These are phyloP conservation scores for Squalus acanthias DNA, from an alignment of 2,797 vertebrate genomes.

Conservation along the genomic window DNA sequence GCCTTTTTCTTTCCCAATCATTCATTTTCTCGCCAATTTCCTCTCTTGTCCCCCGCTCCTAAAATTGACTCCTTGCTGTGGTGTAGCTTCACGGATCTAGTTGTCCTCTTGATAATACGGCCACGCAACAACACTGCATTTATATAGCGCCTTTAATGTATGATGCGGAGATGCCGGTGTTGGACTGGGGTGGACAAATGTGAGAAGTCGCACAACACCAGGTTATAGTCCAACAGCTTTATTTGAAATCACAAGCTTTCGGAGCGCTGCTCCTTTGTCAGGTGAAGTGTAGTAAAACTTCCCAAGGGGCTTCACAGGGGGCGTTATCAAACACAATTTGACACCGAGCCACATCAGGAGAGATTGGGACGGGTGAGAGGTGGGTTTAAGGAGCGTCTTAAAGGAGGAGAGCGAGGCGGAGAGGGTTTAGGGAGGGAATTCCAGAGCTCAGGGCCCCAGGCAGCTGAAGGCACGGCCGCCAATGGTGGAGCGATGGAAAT, in stretches of 20 bases:
- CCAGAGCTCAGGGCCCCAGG: background rate
- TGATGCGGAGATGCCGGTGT: no score
- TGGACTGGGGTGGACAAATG: no score
- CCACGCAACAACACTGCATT: constrained; percentile 39
- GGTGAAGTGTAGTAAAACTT: no score
- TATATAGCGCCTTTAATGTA: background rate
- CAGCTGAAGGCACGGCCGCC: no score
- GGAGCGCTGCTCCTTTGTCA: no score
- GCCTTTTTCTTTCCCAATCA: background rate
- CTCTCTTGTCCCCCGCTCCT: background rate
- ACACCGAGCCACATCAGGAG: background rate
- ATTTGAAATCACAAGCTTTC: no score
- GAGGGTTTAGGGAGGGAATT: background rate
- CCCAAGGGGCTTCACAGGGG: background rate
- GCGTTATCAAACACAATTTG: background rate
- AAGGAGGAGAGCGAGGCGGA: background rate
- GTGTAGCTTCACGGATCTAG: constrained; percentile 45
- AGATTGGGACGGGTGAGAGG: constrained; percentile 44
- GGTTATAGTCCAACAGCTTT: no score
- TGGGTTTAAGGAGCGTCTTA: background rate
- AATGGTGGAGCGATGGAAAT: no score
- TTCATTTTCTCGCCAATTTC: background rate
- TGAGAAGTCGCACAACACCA: no score
- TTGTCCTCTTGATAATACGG: constrained; percentile 51
- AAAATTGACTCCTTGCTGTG: background rate